Conservation (phyloP, 1,140 invertebrate genomes). For the Chelonus insularis region DNA sequence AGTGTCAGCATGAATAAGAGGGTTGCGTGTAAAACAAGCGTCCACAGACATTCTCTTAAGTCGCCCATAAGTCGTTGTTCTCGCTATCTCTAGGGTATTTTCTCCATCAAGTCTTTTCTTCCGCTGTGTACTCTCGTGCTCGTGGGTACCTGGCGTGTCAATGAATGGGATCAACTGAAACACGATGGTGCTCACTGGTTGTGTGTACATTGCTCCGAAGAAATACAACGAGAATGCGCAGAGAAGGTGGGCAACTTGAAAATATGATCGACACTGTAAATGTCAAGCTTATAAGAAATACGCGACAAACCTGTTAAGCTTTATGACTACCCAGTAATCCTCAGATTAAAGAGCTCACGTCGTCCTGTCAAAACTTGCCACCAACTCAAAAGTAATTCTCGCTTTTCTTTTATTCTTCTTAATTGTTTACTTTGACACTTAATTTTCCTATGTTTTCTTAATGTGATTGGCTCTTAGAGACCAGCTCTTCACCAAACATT, state of each 20-base stretch:
- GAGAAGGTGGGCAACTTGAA: not conserved
- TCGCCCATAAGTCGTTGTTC: conserved; percentile 38
- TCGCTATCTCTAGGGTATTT: not conserved
- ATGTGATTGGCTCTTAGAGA: too few relatives aligned
- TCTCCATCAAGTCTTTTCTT: conserved; percentile 26
- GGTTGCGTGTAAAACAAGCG: conserved; percentile 45
- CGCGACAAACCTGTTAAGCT: conserved; percentile 39
- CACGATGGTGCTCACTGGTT: conserved; percentile 33
- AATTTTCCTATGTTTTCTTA: not conserved
- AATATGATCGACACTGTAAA: not conserved
- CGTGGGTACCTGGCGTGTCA: not conserved
- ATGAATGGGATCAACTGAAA: conserved; percentile 16
- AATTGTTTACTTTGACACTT: too few relatives aligned
- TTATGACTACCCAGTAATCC: conserved; percentile 35
- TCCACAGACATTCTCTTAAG: conserved; percentile 31
- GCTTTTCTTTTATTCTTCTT: too few relatives aligned
- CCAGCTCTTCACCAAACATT: too few relatives aligned
- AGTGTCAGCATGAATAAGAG: conserved; percentile 32
- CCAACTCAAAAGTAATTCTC: conserved; percentile 22
- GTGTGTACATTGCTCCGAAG: not conserved
- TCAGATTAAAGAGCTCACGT: conserved; percentile 40
- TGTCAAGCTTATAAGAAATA: not conserved
- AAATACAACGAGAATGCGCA: too few relatives aligned
- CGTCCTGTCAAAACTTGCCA: conserved; percentile 51
- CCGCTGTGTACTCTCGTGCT: conserved; percentile 15